Base-by-base conservation (phyloP, 2,888 invertebrate species). In the Netelia fuscicornis region DNA sequence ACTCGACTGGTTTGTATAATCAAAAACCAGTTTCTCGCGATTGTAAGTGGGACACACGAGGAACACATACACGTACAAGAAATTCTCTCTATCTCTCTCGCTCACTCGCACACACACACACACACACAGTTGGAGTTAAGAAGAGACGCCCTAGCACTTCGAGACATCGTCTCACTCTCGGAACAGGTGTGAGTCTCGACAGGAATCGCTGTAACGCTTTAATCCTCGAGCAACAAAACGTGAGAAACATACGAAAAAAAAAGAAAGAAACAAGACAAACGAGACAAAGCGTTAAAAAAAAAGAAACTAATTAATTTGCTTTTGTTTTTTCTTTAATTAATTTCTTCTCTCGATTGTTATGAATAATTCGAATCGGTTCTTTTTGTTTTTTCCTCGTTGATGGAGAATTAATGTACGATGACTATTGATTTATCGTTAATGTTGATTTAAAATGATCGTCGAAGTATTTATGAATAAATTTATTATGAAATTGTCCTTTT, bases 1-100 rank as follows among this genome's bases (percentile, higher is more conserved):
- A 78, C 56, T 48, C 70, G 70, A 70, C 70, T 70, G 52, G 79
- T 71, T 72, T 65, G 72, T 71, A 71, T 48, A 71, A 79, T 79
- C 52, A 74, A 80, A 86, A 88, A 88, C 88, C 87, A 88, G 88
- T 88, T 88, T 87, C 80, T 74, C 85, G 83, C 72, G 80, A 79
- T 78, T 79, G 83, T 84, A 88, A 88, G 88, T 88, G 88, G 88
- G 88, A 88, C 88, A 88, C 80, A 62, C 30, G 64, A 72, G 71
- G 17, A 17, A 17, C 17, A 30, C 65, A 17, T 8, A 17, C 58
- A 20, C 58, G 17, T 23, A 58, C 9, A 9, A 58, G 58, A 17
- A 23, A 20, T 9, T 13, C 54, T 17, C n/a, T 54, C n/a, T 13
- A 5, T 13, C 54, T 54, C n/a, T 52, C n/a, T 54, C n/a, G n/a